Evolutionary conservation across 2,888 invertebrate genomes (phyloP), one percentile per base, ranked within the genome.

Genomic region (Empis stercorea): DNA sequence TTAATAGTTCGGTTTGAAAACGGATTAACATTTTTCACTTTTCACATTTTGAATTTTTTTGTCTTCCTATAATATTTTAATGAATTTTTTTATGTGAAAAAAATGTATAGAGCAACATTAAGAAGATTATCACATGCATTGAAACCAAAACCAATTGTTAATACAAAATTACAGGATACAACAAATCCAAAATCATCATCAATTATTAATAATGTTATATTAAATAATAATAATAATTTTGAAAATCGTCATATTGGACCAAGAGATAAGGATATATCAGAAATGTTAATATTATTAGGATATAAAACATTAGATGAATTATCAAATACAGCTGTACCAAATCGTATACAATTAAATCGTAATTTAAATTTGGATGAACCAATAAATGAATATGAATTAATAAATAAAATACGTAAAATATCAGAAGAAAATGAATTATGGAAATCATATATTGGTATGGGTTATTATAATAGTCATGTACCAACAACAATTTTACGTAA

Each of bases 381-480:
- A 47, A 72, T 84, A 55, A 84, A 93, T 93, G 99, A 99, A 72
- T 84, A 88, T 62, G 88, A 93, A 59, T 73, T 99, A 46, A 82
- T 96, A 52, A 78, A 81, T 55, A 76, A 84, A 59, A 83, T 87
- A 40, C 74, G 81, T 23, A 73, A 76, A 55, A 82, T 96, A 56
- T 84, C 91, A 0, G 80, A 87, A 56, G 80, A 81, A 62, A 99
- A 99, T 71, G 78, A 94, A 69, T 78, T 94, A 62, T 96, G 93
- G 93, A 76, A 94, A 47, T 86, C 92, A 1, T 99, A 89, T 65
- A 95, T 99, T 48, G 99, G 99, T 5, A 94, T 97, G 89, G 99
- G 99, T 0, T 99, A 97, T 70, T 87, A 99, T 72, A 95, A 95
- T 65, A 97, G 96, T 61, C 87, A 88, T 62, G 89, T 94, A 2